phyloP scores from a whole-genome alignment of 2,113 vertebrate species.

The Burhinus bistriatus region DNA sequence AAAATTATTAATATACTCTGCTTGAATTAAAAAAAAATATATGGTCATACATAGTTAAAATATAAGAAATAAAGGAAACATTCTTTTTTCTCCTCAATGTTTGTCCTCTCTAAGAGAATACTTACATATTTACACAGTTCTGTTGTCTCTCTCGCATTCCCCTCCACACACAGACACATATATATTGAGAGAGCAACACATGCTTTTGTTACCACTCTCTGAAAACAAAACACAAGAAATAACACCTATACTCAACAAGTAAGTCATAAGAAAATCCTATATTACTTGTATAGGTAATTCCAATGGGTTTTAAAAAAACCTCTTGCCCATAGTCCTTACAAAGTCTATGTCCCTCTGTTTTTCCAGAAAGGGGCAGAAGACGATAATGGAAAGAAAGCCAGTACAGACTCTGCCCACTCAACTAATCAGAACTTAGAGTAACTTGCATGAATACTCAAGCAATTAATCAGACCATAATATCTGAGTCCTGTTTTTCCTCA shows the following conservation, averaged over 20 bases:
- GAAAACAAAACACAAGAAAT: not conserved
- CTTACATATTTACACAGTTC: not conserved
- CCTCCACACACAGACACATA: not conserved
- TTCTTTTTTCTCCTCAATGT: not conserved
- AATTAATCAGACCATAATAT: not conserved
- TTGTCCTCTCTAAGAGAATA: not conserved
- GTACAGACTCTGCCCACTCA: not conserved
- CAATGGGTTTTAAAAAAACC: not conserved
- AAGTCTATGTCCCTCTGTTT: not conserved
- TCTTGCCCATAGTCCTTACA: not conserved
- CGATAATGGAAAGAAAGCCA: not conserved
- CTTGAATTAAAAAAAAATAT: not conserved
- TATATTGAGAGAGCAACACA: not conserved
- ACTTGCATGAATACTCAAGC: not conserved
- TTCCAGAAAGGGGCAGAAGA: not conserved
- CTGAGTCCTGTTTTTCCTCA: not conserved
- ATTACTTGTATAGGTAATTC: not conserved
- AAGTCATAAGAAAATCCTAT: not conserved
- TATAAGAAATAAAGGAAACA: not conserved
- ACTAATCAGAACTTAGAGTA: not conserved
- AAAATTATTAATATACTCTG: not conserved
- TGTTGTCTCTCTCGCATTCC: not conserved
- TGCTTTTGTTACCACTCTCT: not conserved
- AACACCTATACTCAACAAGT: not conserved
- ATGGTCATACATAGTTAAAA: not conserved